Evolutionary conservation across 2,797 vertebrate species (phyloP).

Genomic region (Catostomus latipinnis): DNA sequence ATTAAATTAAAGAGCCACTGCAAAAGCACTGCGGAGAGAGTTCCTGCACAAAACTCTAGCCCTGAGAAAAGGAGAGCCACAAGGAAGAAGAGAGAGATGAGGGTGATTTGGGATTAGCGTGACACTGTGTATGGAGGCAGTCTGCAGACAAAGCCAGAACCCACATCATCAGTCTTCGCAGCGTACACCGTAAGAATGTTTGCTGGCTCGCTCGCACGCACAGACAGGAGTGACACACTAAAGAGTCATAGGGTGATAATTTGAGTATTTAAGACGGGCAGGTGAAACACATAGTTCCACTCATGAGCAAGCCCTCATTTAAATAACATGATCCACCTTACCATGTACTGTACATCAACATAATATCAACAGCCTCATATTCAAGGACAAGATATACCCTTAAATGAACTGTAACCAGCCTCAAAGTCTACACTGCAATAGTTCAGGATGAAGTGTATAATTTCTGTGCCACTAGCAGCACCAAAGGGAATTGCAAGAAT

Average conservation of each 20-base stretch:
- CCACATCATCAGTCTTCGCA: constrained; percentile 33
- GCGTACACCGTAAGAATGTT: constrained; percentile 17
- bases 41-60: constrained; percentile 24
- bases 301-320: not conserved
- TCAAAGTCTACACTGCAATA: not conserved
- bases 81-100: constrained; percentile 40
- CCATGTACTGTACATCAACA: not conserved
- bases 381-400: not conserved
- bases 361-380: not conserved
- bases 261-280: constrained; percentile 18
- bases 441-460: not conserved
- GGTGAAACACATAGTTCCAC: not conserved
- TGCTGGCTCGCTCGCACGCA: not conserved
- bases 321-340: constrained; percentile 9
- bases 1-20: not conserved
- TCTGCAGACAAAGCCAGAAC: constrained; percentile 41
- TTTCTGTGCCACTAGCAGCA: too few relatives aligned
- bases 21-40: not conserved
- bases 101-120: constrained; percentile 32
- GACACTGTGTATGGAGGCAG: constrained; percentile 41
- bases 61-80: not conserved
- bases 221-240: constrained; percentile 7
- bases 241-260: constrained; percentile 16
- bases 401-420: not conserved
- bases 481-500: too few relatives aligned